These are phyloP conservation scores for Melanerpes aurifrons DNA, from an alignment of 2,113 vertebrate genomes.

Conservation along the genomic window DNA sequence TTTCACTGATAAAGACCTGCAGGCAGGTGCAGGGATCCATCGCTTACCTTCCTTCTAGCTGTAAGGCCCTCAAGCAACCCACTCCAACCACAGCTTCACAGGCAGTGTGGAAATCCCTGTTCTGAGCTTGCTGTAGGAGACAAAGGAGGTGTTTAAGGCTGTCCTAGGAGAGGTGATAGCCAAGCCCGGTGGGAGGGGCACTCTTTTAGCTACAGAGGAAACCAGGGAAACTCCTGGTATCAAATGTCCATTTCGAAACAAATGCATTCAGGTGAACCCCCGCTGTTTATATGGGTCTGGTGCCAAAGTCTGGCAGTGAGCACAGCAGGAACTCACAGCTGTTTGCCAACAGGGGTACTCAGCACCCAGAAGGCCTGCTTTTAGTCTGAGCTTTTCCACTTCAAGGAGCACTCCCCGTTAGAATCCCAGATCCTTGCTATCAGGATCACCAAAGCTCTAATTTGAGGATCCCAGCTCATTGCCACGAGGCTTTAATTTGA, in stretches of 20 bases:
- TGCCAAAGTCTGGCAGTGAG: neutral
- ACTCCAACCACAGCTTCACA: accelerated
- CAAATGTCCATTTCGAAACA: neutral
- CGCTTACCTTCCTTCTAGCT: neutral
- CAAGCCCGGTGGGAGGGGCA: no score
- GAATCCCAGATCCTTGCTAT: neutral
- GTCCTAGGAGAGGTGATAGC: accelerated
- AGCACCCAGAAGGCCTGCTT: neutral
- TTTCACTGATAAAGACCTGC: neutral
- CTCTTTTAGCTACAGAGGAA: no score
- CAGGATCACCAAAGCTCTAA: accelerated
- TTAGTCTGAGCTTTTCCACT: neutral
- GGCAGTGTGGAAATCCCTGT: accelerated
- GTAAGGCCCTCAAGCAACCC: neutral
- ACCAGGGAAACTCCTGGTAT: neutral
- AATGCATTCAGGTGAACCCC: neutral
- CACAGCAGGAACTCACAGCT: neutral
- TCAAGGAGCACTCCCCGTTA: neutral
- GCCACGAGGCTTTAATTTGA: neutral
- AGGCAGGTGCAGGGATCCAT: accelerated
- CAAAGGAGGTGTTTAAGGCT: accelerated
- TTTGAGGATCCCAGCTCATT: neutral
- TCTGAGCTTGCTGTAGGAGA: neutral
- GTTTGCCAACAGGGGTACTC: neutral
- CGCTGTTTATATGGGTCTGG: neutral